Base-by-base conservation (phyloP, 2,113 vertebrate genomes). In the Corapipo altera region DNA sequence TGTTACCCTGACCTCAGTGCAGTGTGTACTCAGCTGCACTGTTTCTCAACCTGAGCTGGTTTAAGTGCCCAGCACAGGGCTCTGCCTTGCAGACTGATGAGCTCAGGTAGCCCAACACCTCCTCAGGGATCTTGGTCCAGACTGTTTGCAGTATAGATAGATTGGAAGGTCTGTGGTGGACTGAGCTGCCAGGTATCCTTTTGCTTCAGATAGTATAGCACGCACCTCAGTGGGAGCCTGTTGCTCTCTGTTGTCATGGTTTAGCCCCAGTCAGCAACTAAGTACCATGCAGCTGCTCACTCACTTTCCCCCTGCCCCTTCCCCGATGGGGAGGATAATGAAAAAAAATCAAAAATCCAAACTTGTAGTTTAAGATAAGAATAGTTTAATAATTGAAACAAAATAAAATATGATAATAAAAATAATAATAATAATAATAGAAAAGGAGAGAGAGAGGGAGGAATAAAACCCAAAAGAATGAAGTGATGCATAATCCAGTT, bases 1-100 rank as follows among this genome's bases (percentile, higher is more conserved):
- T 3, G 0, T 78, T 79, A 52, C 14, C 27, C 28, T 69, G 54
- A 37, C 58, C 71, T 88, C 1, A 0, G 27, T 0, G 2, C 67
- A 85, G 19, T 11, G 52, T 85, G 41, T 52, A 10, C 51, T 82
- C 3, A 9, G 39, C 74, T 85, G 30, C 16, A 2, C 51, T 74
- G 14, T 72, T 78, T 72, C 81, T 76, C 0, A 0, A 1, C 52
- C 48, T 61, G 81, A 85, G 44, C 39, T 72, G 37, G 46, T 84
- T 89, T 70, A 84, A 32, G 28, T 48, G 48, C 48, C 48, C 73
- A 55, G 35, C 0, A 0, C 43, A 81, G 35, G 21, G 55, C 39
- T 74, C 30, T 91, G 44, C 59, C 32, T 94, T 83, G 64, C 64
- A 80, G 39, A 24, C 55, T 59, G 72, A n/a, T 46, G 55, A 89